Percentiles rank a stretch among this genome's conserved stretches.
These are phyloP conservation scores for Cliona cf. orientalis DNA, from an alignment of 37 sponge, comb jelly and placozoan genomes.

Conservation along the genomic window DNA sequence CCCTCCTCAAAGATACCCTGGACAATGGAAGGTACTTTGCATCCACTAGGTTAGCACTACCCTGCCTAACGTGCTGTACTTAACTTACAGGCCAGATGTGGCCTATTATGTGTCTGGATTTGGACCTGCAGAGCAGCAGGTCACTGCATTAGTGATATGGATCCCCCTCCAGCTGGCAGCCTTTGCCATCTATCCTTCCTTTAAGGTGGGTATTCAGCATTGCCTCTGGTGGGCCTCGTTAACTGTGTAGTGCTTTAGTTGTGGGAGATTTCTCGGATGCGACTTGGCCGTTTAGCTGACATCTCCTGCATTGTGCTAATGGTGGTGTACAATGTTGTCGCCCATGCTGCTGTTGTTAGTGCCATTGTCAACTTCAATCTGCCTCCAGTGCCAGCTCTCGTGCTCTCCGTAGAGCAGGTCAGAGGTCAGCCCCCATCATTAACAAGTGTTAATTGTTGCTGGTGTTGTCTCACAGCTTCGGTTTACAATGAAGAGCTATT, in stretches of 20 bases:
- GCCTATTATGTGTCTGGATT: conserved; percentile 7
- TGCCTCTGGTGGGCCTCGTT: background rate
- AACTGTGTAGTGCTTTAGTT: conserved; percentile 6
- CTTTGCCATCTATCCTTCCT: conserved; percentile 50
- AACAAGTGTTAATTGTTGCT: too few species aligned
- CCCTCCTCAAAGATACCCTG: conserved; percentile 48
- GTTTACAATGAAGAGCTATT: conserved; percentile 78
- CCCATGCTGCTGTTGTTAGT: conserved; percentile 35
- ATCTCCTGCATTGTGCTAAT: conserved; percentile 22
- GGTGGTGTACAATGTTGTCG: conserved; percentile 50
- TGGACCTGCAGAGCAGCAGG: conserved; percentile 52
- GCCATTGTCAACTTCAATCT: conserved; percentile 56
- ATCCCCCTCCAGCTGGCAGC: conserved; percentile 42
- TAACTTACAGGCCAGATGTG: background rate
- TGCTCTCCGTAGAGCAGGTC: conserved; percentile 78
- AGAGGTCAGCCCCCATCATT: background rate
- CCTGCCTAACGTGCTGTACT: background rate
- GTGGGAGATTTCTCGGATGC: conserved; percentile 20
- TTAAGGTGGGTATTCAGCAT: conserved; percentile 31
- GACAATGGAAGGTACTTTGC: conserved; percentile 50
- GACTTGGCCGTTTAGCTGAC: conserved; percentile 16
- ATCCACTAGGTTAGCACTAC: background rate
- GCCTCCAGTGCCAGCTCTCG: conserved; percentile 58
- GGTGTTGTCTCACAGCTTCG: conserved; percentile 58
- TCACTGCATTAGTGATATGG: conserved; percentile 59